These are phyloP conservation scores for Diaprepes abbreviatus DNA, from an alignment of 2,888 invertebrate genomes.

Conservation along the genomic window DNA sequence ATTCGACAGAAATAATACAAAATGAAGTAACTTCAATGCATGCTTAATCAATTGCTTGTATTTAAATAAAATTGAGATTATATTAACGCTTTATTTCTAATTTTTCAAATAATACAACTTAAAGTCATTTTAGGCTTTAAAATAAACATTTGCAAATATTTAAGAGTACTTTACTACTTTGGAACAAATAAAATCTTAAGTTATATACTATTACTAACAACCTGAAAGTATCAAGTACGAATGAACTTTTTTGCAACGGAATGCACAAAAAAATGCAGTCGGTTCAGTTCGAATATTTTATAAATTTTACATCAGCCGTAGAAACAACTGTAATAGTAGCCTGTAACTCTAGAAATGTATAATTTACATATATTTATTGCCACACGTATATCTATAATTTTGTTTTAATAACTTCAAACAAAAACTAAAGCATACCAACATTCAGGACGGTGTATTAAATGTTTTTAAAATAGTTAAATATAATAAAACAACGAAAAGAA, in stretches of 20 bases:
- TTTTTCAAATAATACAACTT: conserved; percentile 9
- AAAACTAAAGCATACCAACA: not conserved
- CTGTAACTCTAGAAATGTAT: not conserved
- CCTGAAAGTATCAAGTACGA: not conserved
- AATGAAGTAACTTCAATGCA: not conserved
- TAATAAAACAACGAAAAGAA: no score
- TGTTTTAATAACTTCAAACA: not conserved
- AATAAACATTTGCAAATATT: not conserved
- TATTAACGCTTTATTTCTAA: conserved; percentile 26
- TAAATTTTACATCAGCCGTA: conserved; percentile 23
- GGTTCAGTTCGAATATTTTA: conserved; percentile 9
- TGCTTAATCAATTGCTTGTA: not conserved
- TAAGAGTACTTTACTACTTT: not conserved
- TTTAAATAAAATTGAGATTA: conserved; percentile 9
- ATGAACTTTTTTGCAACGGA: not conserved
- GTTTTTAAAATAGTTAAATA: no score
- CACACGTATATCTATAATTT: not conserved
- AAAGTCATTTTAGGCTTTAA: conserved; percentile 9
- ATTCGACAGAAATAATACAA: not conserved
- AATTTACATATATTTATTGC: conserved; percentile 17
- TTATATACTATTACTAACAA: not conserved
- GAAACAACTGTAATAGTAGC: not conserved
- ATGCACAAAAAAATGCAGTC: conserved; percentile 1
- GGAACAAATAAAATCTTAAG: not conserved
- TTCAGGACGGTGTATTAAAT: not conserved